Evolutionary conservation across 2,888 invertebrate genomes (phyloP).

Genomic region (Pandemis corylana): DNA sequence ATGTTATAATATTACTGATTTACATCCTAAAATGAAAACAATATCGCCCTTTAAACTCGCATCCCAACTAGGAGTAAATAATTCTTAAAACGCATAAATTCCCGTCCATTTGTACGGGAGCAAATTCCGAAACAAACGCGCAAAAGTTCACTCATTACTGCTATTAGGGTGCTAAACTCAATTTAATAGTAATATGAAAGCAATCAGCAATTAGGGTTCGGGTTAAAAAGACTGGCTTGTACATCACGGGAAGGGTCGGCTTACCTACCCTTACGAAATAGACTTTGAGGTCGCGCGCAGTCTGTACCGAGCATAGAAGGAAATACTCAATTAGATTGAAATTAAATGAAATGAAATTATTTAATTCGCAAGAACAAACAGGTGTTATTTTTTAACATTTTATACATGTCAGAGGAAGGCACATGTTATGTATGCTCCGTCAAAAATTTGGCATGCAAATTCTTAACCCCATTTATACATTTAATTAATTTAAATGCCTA

Average conservation of each 20-base stretch:
- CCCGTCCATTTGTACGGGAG: background rate
- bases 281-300: slow-evolving; percentile 65
- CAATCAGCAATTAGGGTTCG: slow-evolving; percentile 42
- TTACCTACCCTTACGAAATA: no score
- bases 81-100: background rate
- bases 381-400: no score
- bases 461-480: no score
- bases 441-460: no score
- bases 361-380: no score
- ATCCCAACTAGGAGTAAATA: background rate
- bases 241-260: slow-evolving; percentile 55
- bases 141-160: slow-evolving; percentile 13
- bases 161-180: slow-evolving; percentile 36
- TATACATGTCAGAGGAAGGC: no score
- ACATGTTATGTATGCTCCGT: no score
- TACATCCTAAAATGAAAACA: background rate
- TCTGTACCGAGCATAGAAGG: slow-evolving; percentile 41
- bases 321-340: no score
- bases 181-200: slow-evolving; percentile 39
- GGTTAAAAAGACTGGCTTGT: slow-evolving; percentile 54
- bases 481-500: no score
- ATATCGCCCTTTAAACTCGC: background rate
- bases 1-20: no score
- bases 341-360: no score
- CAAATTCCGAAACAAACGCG: background rate